Evolutionary conservation across 2,113 vertebrate species (phyloP).

Genomic region (Odontophorus gujanensis): DNA sequence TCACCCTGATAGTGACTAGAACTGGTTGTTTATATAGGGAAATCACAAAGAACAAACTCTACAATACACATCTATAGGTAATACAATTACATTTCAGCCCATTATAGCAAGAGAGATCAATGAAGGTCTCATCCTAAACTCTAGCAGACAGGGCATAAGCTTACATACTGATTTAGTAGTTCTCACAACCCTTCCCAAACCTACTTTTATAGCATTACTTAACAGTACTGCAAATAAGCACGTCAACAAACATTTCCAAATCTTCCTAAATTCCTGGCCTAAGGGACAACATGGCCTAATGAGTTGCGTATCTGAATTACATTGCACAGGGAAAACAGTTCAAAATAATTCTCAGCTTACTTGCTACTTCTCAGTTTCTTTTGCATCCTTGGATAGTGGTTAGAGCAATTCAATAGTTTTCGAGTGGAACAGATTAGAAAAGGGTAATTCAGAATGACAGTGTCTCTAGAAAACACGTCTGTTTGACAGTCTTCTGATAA

Average conservation of each 20-base stretch:
- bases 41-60: not conserved
- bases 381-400: not conserved
- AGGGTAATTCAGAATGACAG: not conserved
- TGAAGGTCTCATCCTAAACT: not conserved
- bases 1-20: not conserved
- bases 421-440: not conserved
- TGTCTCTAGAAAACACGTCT: not conserved
- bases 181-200: not conserved
- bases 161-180: not conserved
- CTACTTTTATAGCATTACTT: not conserved
- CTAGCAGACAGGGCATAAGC: not conserved
- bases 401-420: not conserved
- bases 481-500: constrained; percentile 5
- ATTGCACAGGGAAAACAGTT: rapidly evolving
- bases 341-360: not conserved
- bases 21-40: not conserved
- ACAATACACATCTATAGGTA: not conserved
- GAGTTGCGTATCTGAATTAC: not conserved
- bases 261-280: not conserved
- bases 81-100: not conserved
- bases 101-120: not conserved
- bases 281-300: not conserved
- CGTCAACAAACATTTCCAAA: not conserved
- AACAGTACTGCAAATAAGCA: not conserved
- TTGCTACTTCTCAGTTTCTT: constrained; percentile 33